A percentile compares a stretch with the other conserved stretches of the same genome.
Evolutionary conservation across 2,888 invertebrate genomes (phyloP).

Genomic region (Melieria picta): DNA sequence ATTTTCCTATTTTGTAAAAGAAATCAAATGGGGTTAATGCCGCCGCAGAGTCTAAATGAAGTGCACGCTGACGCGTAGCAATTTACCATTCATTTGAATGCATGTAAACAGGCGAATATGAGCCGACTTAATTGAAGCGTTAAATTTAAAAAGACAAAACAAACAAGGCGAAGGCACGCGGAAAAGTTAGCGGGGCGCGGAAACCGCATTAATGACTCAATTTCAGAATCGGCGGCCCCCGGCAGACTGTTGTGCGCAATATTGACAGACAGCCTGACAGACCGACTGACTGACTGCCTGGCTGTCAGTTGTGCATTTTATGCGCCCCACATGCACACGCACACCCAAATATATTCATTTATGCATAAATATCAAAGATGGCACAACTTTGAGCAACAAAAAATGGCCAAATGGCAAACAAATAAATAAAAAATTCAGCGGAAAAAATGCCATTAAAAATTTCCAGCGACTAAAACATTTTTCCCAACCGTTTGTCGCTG

Average conservation of each 20-base stretch:
- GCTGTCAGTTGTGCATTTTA: too few relatives aligned
- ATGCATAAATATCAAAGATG: constrained; percentile 3
- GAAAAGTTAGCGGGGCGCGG: too few relatives aligned
- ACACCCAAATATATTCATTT: neutral
- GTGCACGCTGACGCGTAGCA: neutral
- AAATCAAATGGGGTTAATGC: too few relatives aligned
- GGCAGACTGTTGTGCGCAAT: too few relatives aligned
- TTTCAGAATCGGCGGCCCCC: too few relatives aligned
- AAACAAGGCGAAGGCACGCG: too few relatives aligned
- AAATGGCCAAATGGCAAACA: constrained; percentile 17
- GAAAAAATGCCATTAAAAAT: constrained; percentile 6
- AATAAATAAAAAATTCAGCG: constrained; percentile 9
- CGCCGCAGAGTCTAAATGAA: too few relatives aligned
- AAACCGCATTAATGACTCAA: too few relatives aligned
- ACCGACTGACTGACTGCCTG: too few relatives aligned
- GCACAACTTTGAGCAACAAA: constrained; percentile 7
- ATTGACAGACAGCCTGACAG: too few relatives aligned
- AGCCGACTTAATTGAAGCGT: constrained; percentile 50
- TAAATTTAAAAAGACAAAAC: constrained; percentile 42
- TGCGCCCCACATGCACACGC: neutral
- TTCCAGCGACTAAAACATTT: constrained; percentile 12
- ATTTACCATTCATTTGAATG: neutral
- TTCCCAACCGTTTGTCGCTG: neutral
- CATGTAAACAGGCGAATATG: constrained; percentile 5
- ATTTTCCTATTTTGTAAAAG: too few relatives aligned